phyloP scores from a whole-genome alignment of 1,140 invertebrate genomes.

The Leptopilina clavipes region DNA sequence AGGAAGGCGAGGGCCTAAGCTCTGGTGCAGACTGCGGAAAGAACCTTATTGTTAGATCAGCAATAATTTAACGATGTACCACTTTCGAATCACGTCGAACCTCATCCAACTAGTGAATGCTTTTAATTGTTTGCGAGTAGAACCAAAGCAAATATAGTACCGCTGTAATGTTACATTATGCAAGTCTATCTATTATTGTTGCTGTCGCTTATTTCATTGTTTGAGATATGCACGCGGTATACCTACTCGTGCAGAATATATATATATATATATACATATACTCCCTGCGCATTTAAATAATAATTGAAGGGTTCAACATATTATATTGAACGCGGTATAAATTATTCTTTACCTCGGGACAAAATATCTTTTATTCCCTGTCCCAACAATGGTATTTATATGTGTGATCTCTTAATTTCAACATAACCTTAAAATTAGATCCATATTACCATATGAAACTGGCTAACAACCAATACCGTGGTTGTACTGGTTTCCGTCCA shows the following conservation, averaged over 20 bases:
- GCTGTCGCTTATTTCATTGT: constrained; percentile 34
- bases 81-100: constrained; percentile 52
- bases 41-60: constrained; percentile 55
- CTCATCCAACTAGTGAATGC: constrained; percentile 30
- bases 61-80: constrained; percentile 51
- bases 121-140: constrained; percentile 34
- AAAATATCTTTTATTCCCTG: neutral
- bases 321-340: constrained; percentile 26
- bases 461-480: too few relatives aligned
- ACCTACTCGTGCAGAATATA: neutral
- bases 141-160: constrained; percentile 33
- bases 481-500: too few relatives aligned
- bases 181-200: constrained; percentile 34
- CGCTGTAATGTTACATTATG: constrained; percentile 33
- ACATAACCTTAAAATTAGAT: too few relatives aligned
- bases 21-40: constrained; percentile 48
- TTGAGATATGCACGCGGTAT: constrained; percentile 19
- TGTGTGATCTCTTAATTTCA: neutral
- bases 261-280: too few relatives aligned
- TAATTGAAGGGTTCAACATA: constrained; percentile 28
- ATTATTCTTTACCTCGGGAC: neutral
- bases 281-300: constrained; percentile 7
- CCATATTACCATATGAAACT: too few relatives aligned
- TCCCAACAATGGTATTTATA: neutral
- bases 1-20: constrained; percentile 15